Conservation (phyloP, 2,888 invertebrate genomes). For the Actias luna region DNA sequence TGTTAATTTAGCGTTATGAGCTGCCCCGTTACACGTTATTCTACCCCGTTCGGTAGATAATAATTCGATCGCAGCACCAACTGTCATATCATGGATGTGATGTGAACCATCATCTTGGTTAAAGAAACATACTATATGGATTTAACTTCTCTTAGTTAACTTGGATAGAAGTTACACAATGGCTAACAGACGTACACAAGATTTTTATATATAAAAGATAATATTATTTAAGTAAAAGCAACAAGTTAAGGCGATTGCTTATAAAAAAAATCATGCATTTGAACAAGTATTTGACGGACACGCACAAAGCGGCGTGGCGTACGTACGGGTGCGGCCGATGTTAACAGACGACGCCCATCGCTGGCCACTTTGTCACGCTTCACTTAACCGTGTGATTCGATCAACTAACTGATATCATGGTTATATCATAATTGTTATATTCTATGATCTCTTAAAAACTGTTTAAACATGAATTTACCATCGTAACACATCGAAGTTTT, state of each 20-base stretch:
- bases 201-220: no score
- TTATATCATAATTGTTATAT: not conserved
- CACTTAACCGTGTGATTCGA: conserved; percentile 16
- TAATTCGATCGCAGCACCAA: no score
- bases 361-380: conserved; percentile 17
- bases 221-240: conserved; percentile 1
- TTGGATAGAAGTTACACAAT: no score
- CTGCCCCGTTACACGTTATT: no score
- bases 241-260: not conserved
- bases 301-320: no score
- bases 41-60: no score
- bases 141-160: no score
- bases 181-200: no score
- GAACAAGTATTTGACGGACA: conserved; percentile 23
- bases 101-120: no score
- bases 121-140: no score
- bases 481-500: not conserved
- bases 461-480: not conserved
- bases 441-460: not conserved
- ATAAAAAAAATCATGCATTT: not conserved
- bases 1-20: not conserved
- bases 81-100: no score
- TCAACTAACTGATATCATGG: conserved; percentile 1
- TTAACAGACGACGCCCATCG: conserved; percentile 21
- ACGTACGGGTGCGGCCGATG: conserved; percentile 22